Base-by-base conservation (phyloP, 2,888 invertebrate genomes). In the Lysandra bellargus region DNA sequence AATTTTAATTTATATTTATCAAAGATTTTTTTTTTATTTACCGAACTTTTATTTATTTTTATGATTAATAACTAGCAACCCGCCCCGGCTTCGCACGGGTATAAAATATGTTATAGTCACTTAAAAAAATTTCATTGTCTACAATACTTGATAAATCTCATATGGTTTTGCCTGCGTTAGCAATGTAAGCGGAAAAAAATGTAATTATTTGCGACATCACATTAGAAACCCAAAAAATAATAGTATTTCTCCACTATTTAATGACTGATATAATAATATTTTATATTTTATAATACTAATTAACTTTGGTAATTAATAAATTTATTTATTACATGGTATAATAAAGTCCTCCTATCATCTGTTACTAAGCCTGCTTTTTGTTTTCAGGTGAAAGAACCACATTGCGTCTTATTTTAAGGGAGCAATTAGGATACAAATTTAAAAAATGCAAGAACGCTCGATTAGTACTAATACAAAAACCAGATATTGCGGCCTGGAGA, bases 131-230 rank as follows among this genome's bases (percentile, higher is more conserved):
- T 1, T 44, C 44, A 44, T 44, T 44, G 44, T 44, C 9, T 74
- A 33, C 37, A 74, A 74, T 74, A 74, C 74, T 37, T 74, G 74
- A 74, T 74, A 30, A 74, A 74, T 37, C 74, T 74, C 74, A 44
- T 74, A 74, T 9, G 44, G 74, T 74, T 74, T 17, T 37, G 74
- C 30, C 37, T 74, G 74, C 74, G 74, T 74, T 74, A 17, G 74
- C 74, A 74, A 33, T 74, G 74, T 74, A 74, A 74, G 74, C 74
- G 74, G 17, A 40, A 74, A 74, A 74, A 74, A 14, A 7, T 74
- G 44, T 44, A 44, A 44, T 44, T 44, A 44, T 44, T 44, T 44
- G 44, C 9, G 44, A 44, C 44, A 44, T 44, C 74, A 33, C 74
- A 33, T 74, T 74, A 30, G 33, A 74, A 74, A 23, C 6, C 30